These are phyloP conservation scores for Thalpophila matura DNA, from an alignment of 2,888 invertebrate species.

Conservation along the genomic window DNA sequence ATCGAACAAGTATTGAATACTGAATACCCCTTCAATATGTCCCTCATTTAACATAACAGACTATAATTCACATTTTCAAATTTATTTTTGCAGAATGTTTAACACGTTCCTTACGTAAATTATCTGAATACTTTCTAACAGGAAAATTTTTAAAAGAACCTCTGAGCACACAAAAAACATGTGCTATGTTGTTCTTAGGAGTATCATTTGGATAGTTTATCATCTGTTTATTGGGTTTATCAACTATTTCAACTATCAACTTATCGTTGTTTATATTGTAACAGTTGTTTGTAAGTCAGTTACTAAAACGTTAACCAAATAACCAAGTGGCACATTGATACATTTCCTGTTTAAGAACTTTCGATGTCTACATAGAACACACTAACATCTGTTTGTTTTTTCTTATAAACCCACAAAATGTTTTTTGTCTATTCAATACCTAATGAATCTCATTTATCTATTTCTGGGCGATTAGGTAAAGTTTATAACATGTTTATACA, in stretches of 20 bases:
- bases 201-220: too few relatives aligned
- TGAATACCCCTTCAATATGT: too few relatives aligned
- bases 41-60: too few relatives aligned
- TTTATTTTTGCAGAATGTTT: background rate
- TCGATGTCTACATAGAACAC: background rate
- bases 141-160: background rate
- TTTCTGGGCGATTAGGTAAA: constrained; percentile 46
- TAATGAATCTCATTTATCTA: constrained; percentile 31
- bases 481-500: constrained; percentile 46
- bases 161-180: background rate
- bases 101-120: constrained; percentile 3
- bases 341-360: constrained; percentile 11
- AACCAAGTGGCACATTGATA: constrained; percentile 9
- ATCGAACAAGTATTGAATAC: too few relatives aligned
- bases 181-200: background rate
- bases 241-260: background rate
- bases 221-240: background rate
- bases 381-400: background rate
- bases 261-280: background rate
- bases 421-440: constrained; percentile 3
- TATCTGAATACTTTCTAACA: constrained; percentile 18
- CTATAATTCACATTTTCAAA: background rate
- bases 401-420: constrained; percentile 1
- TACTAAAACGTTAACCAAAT: background rate
- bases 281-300: background rate